Percentiles rank a stretch among this genome's conserved stretches.
phyloP scores from a whole-genome alignment of 1,140 invertebrate species.

The Pseudomyrmex dendroicus region DNA sequence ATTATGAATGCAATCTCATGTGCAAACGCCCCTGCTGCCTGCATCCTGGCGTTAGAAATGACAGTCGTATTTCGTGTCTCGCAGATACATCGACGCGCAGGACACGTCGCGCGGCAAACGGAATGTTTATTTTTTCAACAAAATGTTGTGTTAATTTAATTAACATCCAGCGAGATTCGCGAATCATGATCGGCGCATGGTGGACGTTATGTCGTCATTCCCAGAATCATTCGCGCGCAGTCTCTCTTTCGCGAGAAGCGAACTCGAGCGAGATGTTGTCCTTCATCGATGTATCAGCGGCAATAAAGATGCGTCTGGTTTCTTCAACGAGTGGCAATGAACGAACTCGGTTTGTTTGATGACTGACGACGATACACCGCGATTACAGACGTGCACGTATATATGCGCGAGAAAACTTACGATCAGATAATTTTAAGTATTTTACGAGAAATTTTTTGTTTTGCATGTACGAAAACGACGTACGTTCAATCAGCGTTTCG shows the following conservation, averaged over 20 bases:
- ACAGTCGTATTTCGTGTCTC: background rate
- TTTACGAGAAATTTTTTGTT: no score
- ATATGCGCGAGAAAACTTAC: background rate
- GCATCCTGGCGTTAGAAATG: background rate
- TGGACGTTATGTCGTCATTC: constrained; percentile 49
- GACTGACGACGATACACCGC: background rate
- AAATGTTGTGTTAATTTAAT: constrained; percentile 40
- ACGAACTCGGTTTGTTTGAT: constrained; percentile 8
- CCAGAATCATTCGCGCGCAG: constrained; percentile 21
- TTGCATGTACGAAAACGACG: no score
- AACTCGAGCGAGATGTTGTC: constrained; percentile 29
- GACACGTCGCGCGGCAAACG: background rate
- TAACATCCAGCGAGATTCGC: constrained; percentile 16
- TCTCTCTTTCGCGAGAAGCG: constrained; percentile 38
- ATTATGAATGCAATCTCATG: background rate
- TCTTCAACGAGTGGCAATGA: constrained; percentile 20
- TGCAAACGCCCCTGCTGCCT: no score
- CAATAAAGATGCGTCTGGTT: constrained; percentile 44
- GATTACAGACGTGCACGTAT: background rate
- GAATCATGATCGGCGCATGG: background rate
- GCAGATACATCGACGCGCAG: background rate
- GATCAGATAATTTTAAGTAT: background rate
- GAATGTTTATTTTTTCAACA: background rate
- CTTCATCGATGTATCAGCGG: constrained; percentile 34
- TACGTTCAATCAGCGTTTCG: background rate